Percentiles rank a stretch among this genome's conserved stretches.
Evolutionary conservation across 2,888 invertebrate species (phyloP).

Genomic region (Oscheius sp.): DNA sequence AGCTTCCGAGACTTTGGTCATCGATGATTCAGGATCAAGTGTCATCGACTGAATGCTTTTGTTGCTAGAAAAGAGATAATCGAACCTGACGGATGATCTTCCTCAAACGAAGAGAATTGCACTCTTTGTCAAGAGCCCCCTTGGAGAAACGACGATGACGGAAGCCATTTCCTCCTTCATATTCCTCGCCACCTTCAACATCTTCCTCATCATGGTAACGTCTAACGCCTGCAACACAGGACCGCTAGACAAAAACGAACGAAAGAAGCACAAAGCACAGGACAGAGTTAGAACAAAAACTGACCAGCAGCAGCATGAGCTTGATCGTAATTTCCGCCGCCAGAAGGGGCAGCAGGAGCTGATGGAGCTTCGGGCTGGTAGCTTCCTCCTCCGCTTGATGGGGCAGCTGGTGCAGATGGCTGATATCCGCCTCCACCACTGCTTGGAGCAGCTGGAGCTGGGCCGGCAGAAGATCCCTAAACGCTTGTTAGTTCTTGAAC

Average conservation of each 20-base stretch:
- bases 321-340: constrained; percentile 49
- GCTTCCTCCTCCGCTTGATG: constrained; percentile 7
- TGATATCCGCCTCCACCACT: constrained; percentile 12
- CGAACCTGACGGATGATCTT: constrained; percentile 48
- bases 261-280: neutral
- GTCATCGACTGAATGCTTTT: constrained; percentile 35
- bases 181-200: constrained; percentile 34
- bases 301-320: constrained; percentile 35
- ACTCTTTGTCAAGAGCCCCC: constrained; percentile 34
- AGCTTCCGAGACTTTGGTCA: constrained; percentile 43
- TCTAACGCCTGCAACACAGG: neutral
- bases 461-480: neutral
- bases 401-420: neutral
- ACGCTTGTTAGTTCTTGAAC: too few relatives aligned
- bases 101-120: constrained; percentile 43
- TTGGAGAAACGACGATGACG: constrained; percentile 45
- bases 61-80: neutral
- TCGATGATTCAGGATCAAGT: constrained; percentile 44
- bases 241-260: neutral
- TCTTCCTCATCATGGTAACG: constrained; percentile 1
- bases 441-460: neutral
- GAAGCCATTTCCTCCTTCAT: constrained; percentile 41
- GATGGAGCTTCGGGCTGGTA: constrained; percentile 23
- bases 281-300: neutral
- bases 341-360: constrained; percentile 29